Base-by-base conservation (phyloP, 1,140 invertebrate genomes). In the Bombyx mandarina region DNA sequence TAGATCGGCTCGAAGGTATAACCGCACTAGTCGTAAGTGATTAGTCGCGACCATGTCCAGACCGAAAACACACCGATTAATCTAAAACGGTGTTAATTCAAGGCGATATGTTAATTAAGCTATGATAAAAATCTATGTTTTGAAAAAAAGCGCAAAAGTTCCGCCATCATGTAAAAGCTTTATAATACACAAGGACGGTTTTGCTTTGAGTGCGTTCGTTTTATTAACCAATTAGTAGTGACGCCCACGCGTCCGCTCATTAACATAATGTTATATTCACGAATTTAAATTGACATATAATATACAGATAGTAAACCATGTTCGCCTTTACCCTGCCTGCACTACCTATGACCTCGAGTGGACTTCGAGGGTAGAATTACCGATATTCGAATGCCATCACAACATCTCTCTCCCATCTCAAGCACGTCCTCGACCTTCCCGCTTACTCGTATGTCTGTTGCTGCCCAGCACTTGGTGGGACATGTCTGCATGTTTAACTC, bases 181-280 rank as follows among this genome's bases (percentile, higher is more conserved):
- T 35, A 35, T 35, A 35, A 35, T 35, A 35, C 26, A 35, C 26
- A 35, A 35, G 26, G 26, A 35, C 26, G 26, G 26, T 35, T 35
- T 35, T 35, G 26, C 26, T 35, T 35, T 35, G 52, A 52, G 59
- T 54, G 58, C 65, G 60, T 57, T 58, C 69, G 66, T 45, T 79
- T 80, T 76, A 82, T 77, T 75, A 68, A 65, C 69, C 76, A 79
- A 79, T 82, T 79, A 82, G 69, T 67, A 60, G 55, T 62, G 51
- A 68, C 79, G 76, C 74, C 76, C 72, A 82, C 79, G 71, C 63
- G 57, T 61, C 60, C 61, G 65, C 65, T 69, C 64, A 73, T 75
- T 75, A 71, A 69, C 73, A 78, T 80, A 66, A 57, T 60, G 69
- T 78, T 70, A 73, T 52, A 60, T 67, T 66, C 68, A 66, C 50